phyloP scores from a whole-genome alignment of 2,888 invertebrate species.

The Germaria angustata region DNA sequence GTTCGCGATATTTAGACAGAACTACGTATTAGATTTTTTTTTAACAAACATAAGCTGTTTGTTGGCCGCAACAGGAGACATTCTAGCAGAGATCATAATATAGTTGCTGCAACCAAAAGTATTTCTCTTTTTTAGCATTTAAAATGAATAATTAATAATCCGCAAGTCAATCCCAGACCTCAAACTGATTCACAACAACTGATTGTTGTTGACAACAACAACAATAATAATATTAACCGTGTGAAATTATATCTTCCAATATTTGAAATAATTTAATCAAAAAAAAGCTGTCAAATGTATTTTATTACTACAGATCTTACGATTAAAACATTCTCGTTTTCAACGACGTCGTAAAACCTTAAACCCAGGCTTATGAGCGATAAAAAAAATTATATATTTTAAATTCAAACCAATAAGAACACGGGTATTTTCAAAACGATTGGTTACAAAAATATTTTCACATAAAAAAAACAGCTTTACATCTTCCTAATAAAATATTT shows the following conservation, averaged over 20 bases:
- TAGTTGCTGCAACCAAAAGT: no score
- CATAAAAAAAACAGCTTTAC: not conserved
- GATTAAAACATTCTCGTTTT: conserved; percentile 34
- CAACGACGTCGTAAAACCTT: conserved; percentile 12
- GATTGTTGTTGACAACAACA: no score
- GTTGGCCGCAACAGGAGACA: no score
- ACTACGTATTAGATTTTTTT: no score
- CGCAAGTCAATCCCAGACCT: no score
- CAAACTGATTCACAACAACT: no score
- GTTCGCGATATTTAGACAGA: no score
- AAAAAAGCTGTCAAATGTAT: conserved; percentile 35
- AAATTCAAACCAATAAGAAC: conserved; percentile 10
- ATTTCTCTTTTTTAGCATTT: no score
- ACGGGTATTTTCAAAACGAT: conserved; percentile 32
- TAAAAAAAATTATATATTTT: not conserved
- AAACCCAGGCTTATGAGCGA: not conserved
- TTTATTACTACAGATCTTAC: conserved; percentile 37
- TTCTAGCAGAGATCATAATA: no score
- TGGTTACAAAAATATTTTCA: not conserved
- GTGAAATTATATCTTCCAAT: not conserved
- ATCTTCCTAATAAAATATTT: conserved; percentile 36
- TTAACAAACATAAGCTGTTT: no score
- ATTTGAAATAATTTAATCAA: conserved; percentile 4
- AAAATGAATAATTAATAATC: no score
- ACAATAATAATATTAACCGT: no score